Percentiles rank a stretch among this genome's conserved stretches.
Conservation (phyloP, 2,113 vertebrate species). For the Smithornis capensis region DNA sequence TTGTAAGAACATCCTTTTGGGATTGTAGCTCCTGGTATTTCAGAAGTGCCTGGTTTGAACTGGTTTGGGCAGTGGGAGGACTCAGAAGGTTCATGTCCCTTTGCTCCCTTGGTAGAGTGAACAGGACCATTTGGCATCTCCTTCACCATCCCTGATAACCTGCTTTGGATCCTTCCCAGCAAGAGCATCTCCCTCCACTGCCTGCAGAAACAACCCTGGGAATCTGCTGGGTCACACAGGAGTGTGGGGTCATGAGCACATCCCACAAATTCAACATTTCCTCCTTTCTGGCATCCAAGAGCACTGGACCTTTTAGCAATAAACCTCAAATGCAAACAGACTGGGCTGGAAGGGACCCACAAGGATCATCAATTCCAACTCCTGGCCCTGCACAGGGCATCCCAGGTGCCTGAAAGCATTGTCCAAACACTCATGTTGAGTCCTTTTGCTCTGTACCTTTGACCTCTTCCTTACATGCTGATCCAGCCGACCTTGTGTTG, state of each 20-base stretch:
- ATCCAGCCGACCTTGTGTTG: background rate
- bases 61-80: background rate
- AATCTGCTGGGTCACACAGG: background rate
- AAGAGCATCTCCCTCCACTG: background rate
- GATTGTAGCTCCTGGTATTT: background rate
- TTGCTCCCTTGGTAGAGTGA: background rate
- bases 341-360: background rate
- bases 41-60: background rate
- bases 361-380: no score
- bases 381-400: background rate
- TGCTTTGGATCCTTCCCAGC: background rate
- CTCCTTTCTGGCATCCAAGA: background rate
- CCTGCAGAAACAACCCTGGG: background rate
- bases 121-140: background rate
- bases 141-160: background rate
- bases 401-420: accelerated
- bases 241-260: background rate
- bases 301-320: background rate
- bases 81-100: background rate
- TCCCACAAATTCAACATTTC: background rate
- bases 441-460: background rate
- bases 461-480: background rate
- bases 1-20: background rate
- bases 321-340: background rate
- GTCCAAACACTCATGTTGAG: accelerated